Conservation (phyloP, 2,113 vertebrate genomes). For the Forbesichthys agassizii region DNA sequence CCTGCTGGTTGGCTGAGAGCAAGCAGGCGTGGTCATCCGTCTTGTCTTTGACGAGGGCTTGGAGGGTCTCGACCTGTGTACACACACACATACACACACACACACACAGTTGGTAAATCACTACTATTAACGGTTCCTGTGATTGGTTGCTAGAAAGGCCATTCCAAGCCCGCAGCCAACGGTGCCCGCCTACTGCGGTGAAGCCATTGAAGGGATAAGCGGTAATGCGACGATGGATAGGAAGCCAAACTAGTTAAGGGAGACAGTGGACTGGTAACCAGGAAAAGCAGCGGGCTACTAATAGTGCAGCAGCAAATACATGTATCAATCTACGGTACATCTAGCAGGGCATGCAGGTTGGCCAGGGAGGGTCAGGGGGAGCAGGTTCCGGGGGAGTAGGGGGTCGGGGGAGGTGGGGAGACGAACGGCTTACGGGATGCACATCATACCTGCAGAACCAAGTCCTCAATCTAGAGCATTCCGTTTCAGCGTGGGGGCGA, state of each 20-base stretch:
- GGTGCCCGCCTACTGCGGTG: conserved; percentile 13
- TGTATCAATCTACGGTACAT: not conserved
- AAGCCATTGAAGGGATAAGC: conserved; percentile 43
- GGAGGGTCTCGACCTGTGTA: conserved; percentile 85
- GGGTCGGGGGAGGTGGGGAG: conserved; percentile 47
- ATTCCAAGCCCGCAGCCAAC: conserved; percentile 39
- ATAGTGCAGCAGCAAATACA: not conserved
- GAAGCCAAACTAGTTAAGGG: conserved; percentile 18
- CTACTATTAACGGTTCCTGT: no score
- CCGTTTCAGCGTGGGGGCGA: conserved; percentile 58
- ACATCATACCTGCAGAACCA: conserved; percentile 86
- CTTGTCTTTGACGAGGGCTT: conserved; percentile 85
- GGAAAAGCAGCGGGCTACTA: not conserved
- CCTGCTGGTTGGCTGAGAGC: conserved; percentile 80
- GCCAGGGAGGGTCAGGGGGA: no score
- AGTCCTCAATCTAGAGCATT: conserved; percentile 82
- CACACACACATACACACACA: not conserved
- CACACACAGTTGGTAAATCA: not conserved
- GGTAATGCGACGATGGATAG: conserved; percentile 7
- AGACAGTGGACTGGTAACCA: conserved; percentile 14
- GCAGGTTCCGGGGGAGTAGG: no score
- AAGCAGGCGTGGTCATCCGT: conserved; percentile 81
- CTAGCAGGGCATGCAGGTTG: no score
- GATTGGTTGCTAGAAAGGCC: no score
- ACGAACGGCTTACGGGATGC: conserved; percentile 39